Evolutionary conservation across 2,888 invertebrate species (phyloP).

Genomic region (Catocala fraxini): DNA sequence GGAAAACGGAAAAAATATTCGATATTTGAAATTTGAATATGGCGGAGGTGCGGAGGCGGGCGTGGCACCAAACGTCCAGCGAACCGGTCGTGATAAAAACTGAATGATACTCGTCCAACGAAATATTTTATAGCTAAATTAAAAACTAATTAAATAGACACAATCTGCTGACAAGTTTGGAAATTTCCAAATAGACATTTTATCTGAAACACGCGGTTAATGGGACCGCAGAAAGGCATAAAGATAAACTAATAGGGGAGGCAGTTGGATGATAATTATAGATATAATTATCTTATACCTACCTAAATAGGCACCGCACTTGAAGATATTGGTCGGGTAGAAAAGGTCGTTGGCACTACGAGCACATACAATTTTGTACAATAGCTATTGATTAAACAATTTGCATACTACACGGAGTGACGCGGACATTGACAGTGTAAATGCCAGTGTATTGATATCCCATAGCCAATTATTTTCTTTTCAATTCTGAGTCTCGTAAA

Average conservation of each 20-base stretch:
- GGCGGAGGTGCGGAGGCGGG: slow-evolving; percentile 45
- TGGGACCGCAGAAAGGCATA: slow-evolving; percentile 62
- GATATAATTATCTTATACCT: slow-evolving; percentile 56
- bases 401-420: not conserved
- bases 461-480: not conserved
- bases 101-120: slow-evolving; percentile 42
- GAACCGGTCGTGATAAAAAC: slow-evolving; percentile 57
- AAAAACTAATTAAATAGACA: slow-evolving; percentile 57
- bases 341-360: slow-evolving; percentile 2
- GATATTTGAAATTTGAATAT: slow-evolving; percentile 56
- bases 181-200: slow-evolving; percentile 75
- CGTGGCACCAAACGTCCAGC: slow-evolving; percentile 43
- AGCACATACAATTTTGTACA: slow-evolving; percentile 2
- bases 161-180: slow-evolving; percentile 49
- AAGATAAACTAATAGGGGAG: slow-evolving; percentile 77
- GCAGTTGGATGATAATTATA: slow-evolving; percentile 71
- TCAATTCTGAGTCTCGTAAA: not conserved
- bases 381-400: slow-evolving; percentile 1
- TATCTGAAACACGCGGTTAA: slow-evolving; percentile 72
- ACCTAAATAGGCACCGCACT: slow-evolving; percentile 46
- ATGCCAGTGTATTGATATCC: not conserved
- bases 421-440: too few relatives aligned
- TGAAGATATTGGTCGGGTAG: slow-evolving; percentile 14
- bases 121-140: slow-evolving; percentile 53
- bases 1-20: slow-evolving; percentile 46